A percentile compares a stretch with the other conserved stretches of the same genome.
phyloP scores from a whole-genome alignment of 2,888 invertebrate species.

The Tipula unca region DNA sequence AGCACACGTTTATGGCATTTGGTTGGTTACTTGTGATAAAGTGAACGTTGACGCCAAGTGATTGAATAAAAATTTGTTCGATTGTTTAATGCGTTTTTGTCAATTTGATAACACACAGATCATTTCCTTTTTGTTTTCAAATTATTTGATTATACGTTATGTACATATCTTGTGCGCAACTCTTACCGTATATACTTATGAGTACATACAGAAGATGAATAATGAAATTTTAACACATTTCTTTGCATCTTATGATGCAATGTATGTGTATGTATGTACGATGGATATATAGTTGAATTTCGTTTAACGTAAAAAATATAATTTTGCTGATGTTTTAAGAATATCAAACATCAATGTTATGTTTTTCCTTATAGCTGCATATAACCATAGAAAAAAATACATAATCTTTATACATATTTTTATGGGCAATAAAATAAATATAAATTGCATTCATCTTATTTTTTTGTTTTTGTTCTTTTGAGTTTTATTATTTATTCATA shows the following conservation, averaged over 20 bases:
- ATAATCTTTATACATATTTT: conserved; percentile 14
- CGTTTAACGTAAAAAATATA: background rate
- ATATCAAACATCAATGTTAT: background rate
- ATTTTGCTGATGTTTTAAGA: background rate
- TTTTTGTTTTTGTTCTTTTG: background rate
- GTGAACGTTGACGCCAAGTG: background rate
- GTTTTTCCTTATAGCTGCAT: background rate
- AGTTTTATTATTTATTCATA: conserved; percentile 14
- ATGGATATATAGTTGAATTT: background rate
- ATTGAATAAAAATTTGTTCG: background rate
- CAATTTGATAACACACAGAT: background rate
- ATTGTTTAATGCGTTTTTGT: background rate
- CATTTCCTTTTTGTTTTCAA: background rate
- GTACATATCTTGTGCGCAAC: background rate
- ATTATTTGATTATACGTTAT: background rate
- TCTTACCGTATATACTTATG: background rate
- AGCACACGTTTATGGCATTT: background rate
- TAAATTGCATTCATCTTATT: background rate
- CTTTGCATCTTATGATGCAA: background rate
- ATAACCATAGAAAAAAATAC: background rate
- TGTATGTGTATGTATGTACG: background rate
- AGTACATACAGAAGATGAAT: background rate
- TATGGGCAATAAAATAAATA: background rate
- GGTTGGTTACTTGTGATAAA: background rate
- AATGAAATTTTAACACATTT: background rate